phyloP scores from a whole-genome alignment of 2,113 vertebrate species.

The Otis tarda region DNA sequence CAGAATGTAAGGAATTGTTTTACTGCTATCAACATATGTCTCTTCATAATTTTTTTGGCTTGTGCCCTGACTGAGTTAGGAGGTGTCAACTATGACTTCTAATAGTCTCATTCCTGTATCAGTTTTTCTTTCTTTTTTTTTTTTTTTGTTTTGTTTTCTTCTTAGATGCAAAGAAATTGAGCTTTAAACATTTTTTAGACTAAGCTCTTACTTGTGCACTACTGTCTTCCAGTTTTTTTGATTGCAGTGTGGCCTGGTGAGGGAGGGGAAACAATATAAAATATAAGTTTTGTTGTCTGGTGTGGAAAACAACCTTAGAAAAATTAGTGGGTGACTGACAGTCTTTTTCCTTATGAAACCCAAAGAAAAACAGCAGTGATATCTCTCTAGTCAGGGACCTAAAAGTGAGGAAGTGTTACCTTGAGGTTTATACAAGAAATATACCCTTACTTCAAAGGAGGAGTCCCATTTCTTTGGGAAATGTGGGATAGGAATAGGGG shows the following conservation, averaged over 20 bases:
- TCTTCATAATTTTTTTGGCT: slow-evolving; percentile 51
- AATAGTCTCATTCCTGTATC: neutral
- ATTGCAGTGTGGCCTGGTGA: neutral
- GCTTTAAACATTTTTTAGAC: neutral
- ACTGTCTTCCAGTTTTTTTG: neutral
- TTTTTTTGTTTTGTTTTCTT: neutral
- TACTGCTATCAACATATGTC: slow-evolving; percentile 52
- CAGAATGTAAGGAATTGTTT: slow-evolving; percentile 47
- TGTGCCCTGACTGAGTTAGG: slow-evolving; percentile 39
- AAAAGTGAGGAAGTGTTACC: neutral
- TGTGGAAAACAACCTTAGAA: neutral
- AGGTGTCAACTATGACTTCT: neutral
- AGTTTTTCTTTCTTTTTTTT: neutral
- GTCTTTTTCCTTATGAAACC: neutral
- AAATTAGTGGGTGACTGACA: neutral
- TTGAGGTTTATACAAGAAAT: neutral
- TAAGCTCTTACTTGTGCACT: neutral
- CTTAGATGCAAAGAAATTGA: neutral
- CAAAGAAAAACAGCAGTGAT: neutral
- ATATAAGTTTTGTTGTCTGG: neutral
- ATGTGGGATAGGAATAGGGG: neutral
- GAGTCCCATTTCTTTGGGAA: neutral
- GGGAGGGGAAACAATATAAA: neutral
- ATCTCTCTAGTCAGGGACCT: neutral
- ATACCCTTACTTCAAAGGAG: neutral